These are phyloP conservation scores for Himalopsyche kuldschensis DNA, from an alignment of 2,888 invertebrate species.

Conservation along the genomic window DNA sequence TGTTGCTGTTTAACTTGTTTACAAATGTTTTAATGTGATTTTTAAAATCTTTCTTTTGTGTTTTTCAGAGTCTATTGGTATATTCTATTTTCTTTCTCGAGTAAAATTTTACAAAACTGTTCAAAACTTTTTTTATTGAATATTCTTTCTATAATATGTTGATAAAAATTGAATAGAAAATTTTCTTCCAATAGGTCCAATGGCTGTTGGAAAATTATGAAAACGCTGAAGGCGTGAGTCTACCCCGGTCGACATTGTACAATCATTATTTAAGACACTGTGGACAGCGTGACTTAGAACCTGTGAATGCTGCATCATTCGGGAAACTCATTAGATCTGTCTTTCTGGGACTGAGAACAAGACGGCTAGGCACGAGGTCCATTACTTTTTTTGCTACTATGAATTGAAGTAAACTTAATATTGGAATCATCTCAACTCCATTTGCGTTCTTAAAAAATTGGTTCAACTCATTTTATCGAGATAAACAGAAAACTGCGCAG, in stretches of 20 bases:
- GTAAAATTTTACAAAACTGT: no score
- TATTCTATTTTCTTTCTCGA: no score
- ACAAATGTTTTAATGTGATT: no score
- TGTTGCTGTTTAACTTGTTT: no score
- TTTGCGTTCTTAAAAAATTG: no score
- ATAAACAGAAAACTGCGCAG: not conserved
- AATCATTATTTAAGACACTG: conserved; percentile 97
- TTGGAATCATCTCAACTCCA: not conserved
- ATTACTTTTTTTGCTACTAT: conserved; percentile 6
- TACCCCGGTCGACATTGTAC: conserved; percentile 94
- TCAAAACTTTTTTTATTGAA: no score
- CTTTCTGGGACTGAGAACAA: conserved; percentile 92
- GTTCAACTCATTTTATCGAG: not conserved
- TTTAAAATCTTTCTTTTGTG: no score
- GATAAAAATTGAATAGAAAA: not conserved
- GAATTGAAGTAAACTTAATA: not conserved
- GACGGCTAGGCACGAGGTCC: conserved; percentile 90
- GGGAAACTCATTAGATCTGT: conserved; percentile 98
- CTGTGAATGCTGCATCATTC: conserved; percentile 99
- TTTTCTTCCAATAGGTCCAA: conserved; percentile 64
- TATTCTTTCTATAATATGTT: no score
- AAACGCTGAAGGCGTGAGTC: conserved; percentile 89
- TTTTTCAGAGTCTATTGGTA: no score
- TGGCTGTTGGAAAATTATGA: conserved; percentile 99
- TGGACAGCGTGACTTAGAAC: conserved; percentile 88